Conservation (phyloP, 2,888 invertebrate genomes). For the Pemphredon lugubris region DNA sequence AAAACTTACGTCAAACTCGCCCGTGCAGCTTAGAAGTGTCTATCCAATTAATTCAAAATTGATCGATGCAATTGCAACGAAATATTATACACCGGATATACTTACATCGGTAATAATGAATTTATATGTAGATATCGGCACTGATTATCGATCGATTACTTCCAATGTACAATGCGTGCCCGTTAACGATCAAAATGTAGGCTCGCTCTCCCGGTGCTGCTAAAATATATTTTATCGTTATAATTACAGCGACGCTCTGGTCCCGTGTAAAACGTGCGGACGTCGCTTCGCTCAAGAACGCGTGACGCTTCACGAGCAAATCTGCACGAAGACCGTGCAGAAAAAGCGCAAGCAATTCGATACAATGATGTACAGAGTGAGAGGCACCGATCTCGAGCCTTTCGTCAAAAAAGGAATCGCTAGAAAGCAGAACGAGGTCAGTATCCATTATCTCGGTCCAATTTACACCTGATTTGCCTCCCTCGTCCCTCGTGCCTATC, state of each 20-base stretch:
- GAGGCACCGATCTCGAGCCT: constrained; percentile 94
- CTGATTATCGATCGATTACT: too few species aligned
- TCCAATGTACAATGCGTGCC: too few species aligned
- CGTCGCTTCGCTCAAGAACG: constrained; percentile 92
- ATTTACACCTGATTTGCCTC: not conserved
- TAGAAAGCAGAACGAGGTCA: constrained; percentile 69
- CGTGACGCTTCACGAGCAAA: constrained; percentile 90
- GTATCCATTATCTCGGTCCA: constrained; percentile 12
- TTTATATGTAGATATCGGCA: too few species aligned
- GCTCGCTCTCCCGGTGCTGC: too few species aligned
- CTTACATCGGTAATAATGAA: too few species aligned
- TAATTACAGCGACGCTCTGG: constrained; percentile 80
- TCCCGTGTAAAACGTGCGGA: constrained; percentile 88
- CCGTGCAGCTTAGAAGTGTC: too few species aligned
- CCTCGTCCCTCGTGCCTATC: not conserved
- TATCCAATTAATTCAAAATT: too few species aligned
- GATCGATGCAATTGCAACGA: too few species aligned
- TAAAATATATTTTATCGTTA: too few species aligned
- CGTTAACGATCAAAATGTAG: too few species aligned
- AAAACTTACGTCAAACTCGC: too few species aligned
- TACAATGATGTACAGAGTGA: constrained; percentile 92
- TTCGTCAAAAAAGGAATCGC: constrained; percentile 83
- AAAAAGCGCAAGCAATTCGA: constrained; percentile 96
- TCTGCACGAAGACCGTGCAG: constrained; percentile 89
- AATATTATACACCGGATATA: too few species aligned